phyloP scores from a whole-genome alignment of 1,140 invertebrate genomes.

The Drosophila malerkotliana region DNA sequence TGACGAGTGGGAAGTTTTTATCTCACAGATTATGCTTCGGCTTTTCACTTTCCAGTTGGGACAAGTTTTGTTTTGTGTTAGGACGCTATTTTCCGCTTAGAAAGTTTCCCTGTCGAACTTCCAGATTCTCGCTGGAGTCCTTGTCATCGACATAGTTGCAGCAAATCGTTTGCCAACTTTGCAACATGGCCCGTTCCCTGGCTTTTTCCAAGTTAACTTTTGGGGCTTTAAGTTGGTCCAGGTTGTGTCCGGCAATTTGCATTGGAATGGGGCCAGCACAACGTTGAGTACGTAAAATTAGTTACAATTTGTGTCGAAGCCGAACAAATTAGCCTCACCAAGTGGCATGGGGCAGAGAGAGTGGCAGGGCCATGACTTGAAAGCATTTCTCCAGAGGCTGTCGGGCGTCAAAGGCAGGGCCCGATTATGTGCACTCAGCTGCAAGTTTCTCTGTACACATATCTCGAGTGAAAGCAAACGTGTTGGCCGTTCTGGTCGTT shows the following conservation, averaged over 20 bases:
- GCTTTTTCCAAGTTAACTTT: constrained; percentile 19
- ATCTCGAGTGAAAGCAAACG: constrained; percentile 36
- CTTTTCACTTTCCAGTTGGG: not conserved
- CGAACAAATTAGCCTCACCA: constrained; percentile 37
- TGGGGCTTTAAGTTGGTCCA: constrained; percentile 28
- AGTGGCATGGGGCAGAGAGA: not conserved
- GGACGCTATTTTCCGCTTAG: constrained; percentile 39
- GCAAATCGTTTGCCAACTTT: constrained; percentile 50
- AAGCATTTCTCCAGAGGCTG: constrained; percentile 26
- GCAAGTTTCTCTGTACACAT: constrained; percentile 18
- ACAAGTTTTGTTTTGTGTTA: constrained; percentile 4
- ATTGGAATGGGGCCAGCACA: constrained; percentile 35
- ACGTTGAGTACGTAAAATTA: constrained; percentile 33
- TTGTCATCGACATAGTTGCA: constrained; percentile 40
- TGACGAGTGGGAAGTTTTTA: not conserved
- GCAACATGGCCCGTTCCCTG: constrained; percentile 15
- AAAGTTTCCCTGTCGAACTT: constrained; percentile 39
- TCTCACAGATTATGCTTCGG: not conserved
- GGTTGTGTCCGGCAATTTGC: constrained; percentile 52
- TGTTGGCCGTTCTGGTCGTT: constrained; percentile 14
- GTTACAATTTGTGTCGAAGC: constrained; percentile 48
- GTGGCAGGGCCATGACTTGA: constrained; percentile 19
- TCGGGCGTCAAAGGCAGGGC: constrained; percentile 32
- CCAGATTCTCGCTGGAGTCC: constrained; percentile 10
- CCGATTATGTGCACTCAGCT: constrained; percentile 55